A percentile compares a stretch with the other conserved stretches of the same genome.
Evolutionary conservation across 2,797 vertebrate species (phyloP).

Genomic region (Molossus alvarezi): DNA sequence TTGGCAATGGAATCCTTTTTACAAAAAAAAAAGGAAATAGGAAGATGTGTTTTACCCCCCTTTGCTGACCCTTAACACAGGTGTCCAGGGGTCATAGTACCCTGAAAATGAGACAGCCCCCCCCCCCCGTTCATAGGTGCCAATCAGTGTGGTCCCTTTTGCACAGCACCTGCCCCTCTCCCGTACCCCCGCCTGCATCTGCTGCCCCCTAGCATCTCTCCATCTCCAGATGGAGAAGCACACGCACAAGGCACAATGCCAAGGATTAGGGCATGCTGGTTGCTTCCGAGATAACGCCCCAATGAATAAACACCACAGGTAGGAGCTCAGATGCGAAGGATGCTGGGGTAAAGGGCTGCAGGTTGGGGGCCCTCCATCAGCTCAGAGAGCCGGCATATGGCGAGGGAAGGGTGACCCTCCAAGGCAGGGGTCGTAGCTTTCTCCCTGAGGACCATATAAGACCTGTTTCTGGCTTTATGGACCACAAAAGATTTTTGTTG

Average conservation of each 20-base stretch:
- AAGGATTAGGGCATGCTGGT: background rate
- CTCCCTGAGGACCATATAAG: background rate
- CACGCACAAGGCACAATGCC: background rate
- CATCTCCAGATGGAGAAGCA: background rate
- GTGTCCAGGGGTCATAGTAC: background rate
- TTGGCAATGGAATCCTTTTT: conserved; percentile 2
- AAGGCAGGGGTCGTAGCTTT: background rate
- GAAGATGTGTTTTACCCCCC: background rate
- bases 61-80: background rate
- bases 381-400: background rate
- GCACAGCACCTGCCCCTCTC: background rate
- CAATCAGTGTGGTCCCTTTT: background rate
- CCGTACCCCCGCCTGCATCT: background rate
- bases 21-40: background rate
- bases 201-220: background rate
- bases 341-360: background rate
- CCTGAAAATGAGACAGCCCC: background rate
- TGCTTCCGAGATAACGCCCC: background rate
- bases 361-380: background rate
- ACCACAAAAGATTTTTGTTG: background rate
- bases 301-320: fast-evolving
- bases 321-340: background rate
- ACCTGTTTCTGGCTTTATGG: background rate
- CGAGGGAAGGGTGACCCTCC: background rate
- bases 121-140: background rate